Base-by-base conservation (phyloP, 2,797 vertebrate species). In the Periophthalmus magnuspinnatus region DNA sequence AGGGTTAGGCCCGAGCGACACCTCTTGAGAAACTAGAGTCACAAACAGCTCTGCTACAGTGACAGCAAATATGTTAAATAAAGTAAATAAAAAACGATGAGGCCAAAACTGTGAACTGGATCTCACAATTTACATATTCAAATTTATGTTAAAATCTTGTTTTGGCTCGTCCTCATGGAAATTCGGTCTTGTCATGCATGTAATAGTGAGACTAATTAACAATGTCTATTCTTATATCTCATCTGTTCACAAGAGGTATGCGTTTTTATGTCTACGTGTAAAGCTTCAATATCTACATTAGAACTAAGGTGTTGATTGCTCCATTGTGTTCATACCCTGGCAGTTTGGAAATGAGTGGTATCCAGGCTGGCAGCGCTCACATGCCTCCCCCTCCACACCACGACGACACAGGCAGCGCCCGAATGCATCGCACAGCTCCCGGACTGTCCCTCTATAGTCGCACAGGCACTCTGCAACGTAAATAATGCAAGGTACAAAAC, bases 381-480 rank as follows among this genome's bases (percentile, higher is more conserved):
- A 97, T 2, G 45, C 87, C 78, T 78, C 68, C 32, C 96, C 96
- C 48, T 86, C 67, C 0, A 96, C 91, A 8, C 88, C 84, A 0
- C 71, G 72, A 38, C 90, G 94, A 87, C 96, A 98, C 48, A 96
- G 89, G 74, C 97, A 98, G 62, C 75, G 89, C 11, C 96, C 95
- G 0, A 54, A 73, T 13, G 82, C 67, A 47, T 95, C 93, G 0
- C 96, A 97, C 71, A 94, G 78, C 60, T 86, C 65, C 0, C 86
- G 70, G 22, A 77, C 68, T 0, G 94, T 94, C 5, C 95, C 96
- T 36, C 83, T 78, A 65, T 81, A 67, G 81, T 95, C 87, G 73
- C 96, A 97, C 32, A 80, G 54, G 21, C 96, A 97, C 16, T 74
- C 96, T 97, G 84, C 22, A 38, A 60, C 32, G 60, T n/a, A 60